Evolutionary conservation across 2,113 vertebrate genomes (phyloP), one percentile per base, ranked within the genome.

Genomic region (Orcinus orca): DNA sequence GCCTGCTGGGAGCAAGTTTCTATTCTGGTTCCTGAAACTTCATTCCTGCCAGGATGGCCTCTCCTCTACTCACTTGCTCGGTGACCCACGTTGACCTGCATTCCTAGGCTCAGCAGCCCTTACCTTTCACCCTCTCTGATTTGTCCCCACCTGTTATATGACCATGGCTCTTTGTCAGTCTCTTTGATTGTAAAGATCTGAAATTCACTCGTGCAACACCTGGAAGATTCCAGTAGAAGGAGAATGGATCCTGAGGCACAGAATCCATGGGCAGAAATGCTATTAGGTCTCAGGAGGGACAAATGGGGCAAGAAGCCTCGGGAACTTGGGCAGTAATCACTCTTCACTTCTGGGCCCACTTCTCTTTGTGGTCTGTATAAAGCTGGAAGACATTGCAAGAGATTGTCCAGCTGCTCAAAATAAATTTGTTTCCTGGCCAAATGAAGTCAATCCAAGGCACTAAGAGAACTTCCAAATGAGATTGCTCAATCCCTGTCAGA

Each of bases 371-470:
- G 58, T 44, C 68, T 76, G 26, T 38, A 79, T 11, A 38, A 63
- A 15, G 44, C 26, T 47, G 31, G 41, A 90, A 85, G 53, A 76
- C 44, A 20, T 65, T 84, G 14, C 63, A 80, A 88, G 38, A 90
- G 36, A 77, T 90, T 53, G 93, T 63, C 29, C 91, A 79, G 44
- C 36, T 76, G 53, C 25, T 95, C 71, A 86, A 97, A 95, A 96
- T 68, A 91, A 88, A 87, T 81, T 85, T 94, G 60, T 67, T 95
- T 96, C 47, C 55, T 74, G 71, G 80, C 74, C 74, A 92, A 97
- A 53, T 94, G 82, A 88, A 97, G 85, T 41, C 90, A 95, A 81
- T 71, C 44, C 44, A 85, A 96, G 67, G 77, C 60, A 77, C 47
- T 38, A 33, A 91, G 86, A 94, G 82, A 71, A 63, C 76, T 77